These are phyloP conservation scores for Papilio polyxenes DNA, from an alignment of 1,140 invertebrate genomes.

Conservation along the genomic window DNA sequence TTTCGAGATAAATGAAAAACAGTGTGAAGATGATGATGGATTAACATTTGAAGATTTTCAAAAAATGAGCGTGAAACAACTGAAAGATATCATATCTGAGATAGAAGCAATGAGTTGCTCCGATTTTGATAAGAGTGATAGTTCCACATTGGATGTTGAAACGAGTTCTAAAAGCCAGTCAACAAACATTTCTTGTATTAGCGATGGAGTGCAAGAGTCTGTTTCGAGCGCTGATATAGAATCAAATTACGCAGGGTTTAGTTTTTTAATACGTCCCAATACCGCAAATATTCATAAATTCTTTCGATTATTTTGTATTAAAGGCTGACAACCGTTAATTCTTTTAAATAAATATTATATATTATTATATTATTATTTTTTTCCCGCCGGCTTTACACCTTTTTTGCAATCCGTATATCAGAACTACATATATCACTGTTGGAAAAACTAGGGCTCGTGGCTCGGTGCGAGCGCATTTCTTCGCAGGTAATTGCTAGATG, in stretches of 20 bases:
- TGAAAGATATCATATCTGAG: background rate
- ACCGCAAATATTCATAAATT: background rate
- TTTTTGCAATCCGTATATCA: no score
- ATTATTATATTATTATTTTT: background rate
- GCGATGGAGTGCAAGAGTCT: background rate
- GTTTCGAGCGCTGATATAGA: background rate
- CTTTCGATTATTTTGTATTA: slow-evolving; percentile 2
- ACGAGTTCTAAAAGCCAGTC: background rate
- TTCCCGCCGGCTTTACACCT: background rate
- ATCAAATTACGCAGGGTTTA: background rate
- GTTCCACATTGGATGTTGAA: background rate
- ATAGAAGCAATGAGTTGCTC: background rate
- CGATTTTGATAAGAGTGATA: background rate
- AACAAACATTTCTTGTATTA: background rate
- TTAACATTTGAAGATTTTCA: slow-evolving; percentile 1
- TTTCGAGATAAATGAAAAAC: background rate
- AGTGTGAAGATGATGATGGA: background rate
- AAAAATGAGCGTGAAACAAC: background rate
- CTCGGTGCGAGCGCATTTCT: no score
- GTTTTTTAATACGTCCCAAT: slow-evolving; percentile 15
- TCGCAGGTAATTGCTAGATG: no score
- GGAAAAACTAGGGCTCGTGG: background rate
- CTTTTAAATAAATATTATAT: background rate
- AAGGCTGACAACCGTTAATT: background rate
- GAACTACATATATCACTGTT: no score